Evolutionary conservation across 2,113 vertebrate species (phyloP), one percentile per base, ranked within the genome.

Genomic region (Geothlypis trichas): DNA sequence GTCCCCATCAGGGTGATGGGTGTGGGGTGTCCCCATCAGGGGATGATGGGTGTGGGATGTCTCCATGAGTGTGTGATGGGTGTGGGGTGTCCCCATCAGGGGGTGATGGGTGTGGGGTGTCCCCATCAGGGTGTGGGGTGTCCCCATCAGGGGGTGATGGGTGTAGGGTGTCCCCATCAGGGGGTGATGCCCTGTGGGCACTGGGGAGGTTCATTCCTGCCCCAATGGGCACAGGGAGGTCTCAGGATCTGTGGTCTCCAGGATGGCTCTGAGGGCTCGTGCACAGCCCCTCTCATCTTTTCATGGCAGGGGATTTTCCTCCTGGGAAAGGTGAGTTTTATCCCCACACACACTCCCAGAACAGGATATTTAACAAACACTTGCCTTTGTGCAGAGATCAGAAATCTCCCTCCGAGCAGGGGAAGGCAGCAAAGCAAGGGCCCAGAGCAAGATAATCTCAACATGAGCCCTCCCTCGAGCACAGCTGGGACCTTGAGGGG

Each of bases 361-460:
- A 2, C 35, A 61, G 2, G 7, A 22, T 39, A 30, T 49, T 66
- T 14, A 68, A 10, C 49, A 79, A 65, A 49, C 0, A 0, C 22
- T 47, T 55, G 13, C 18, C 62, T 89, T 28, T 13, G 35, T 28
- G 39, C 18, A 52, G 58, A 75, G 54, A n/a, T 63, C n/a, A 94
- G 47, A 30, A 37, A 76, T 10, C 31, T 87, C 28, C 24, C 49
- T 9, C 37, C 41, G 42, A 69, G 44, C 61, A 82, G 7, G 3
- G 15, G 17, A 75, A 82, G 15, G 16, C 68, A 59, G 73, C 27
- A 68, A 87, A 89, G 23, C 35, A 54, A 61, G 15, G 33, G 58
- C 41, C 49, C 39, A 17, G 58, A 72, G 42, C 46, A 73, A 58
- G 75, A 4, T 9, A 4, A 11, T 4, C 47, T 37, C 52, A 57